Evolutionary conservation across 1,140 invertebrate species (phyloP).

Genomic region (Saccostrea echinata): DNA sequence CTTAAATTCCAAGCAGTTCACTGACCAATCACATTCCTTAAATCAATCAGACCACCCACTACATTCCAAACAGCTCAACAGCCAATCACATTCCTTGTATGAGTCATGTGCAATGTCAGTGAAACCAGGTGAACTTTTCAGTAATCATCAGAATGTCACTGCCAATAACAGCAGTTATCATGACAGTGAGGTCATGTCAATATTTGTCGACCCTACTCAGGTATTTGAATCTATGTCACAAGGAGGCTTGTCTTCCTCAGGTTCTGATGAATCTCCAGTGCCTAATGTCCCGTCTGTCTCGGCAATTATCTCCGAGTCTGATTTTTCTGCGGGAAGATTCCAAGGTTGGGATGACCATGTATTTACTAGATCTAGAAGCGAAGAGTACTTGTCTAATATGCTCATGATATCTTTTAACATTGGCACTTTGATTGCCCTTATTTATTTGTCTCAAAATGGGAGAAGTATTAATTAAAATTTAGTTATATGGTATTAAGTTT

Average conservation of each 20-base stretch:
- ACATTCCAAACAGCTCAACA: not conserved
- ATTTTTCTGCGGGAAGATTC: not conserved
- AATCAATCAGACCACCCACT: not conserved
- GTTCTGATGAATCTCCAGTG: not conserved
- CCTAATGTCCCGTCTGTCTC: not conserved
- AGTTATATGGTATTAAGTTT: too few species aligned
- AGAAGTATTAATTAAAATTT: not conserved
- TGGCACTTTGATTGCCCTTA: not conserved
- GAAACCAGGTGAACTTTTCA: not conserved
- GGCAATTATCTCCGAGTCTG: not conserved
- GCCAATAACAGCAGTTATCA: conserved; percentile 2
- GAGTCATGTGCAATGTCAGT: not conserved
- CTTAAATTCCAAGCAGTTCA: not conserved
- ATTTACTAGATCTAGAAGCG: not conserved
- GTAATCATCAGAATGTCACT: not conserved
- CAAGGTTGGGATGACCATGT: not conserved
- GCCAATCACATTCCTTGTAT: not conserved
- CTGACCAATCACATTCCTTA: not conserved
- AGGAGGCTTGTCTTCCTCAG: not conserved
- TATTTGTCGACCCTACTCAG: not conserved
- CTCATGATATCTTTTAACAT: not conserved
- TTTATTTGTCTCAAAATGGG: not conserved
- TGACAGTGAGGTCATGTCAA: not conserved
- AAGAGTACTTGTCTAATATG: not conserved
- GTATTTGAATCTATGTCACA: not conserved